phyloP scores from a whole-genome alignment of 92 coral and sea anemone genomes.

The Phymanthus crucifer region DNA sequence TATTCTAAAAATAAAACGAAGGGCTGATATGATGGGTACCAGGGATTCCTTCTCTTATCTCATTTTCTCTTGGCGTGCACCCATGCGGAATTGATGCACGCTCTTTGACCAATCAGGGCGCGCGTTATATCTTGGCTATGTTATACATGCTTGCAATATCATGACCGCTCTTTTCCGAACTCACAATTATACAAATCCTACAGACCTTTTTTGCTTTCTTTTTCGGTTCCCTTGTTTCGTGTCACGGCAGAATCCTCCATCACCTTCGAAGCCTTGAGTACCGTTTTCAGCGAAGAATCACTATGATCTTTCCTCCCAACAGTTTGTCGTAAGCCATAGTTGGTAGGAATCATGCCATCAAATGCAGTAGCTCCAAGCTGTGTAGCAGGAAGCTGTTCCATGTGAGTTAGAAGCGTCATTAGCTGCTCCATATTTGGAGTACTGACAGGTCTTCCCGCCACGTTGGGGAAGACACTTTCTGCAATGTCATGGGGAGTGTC shows the following conservation, averaged over 20 bases:
- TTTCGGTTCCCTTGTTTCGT: conserved; percentile 41
- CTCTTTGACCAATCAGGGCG: background rate
- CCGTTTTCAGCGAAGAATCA: conserved; percentile 24
- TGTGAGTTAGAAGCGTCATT: conserved; percentile 29
- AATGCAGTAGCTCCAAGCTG: conserved; percentile 20
- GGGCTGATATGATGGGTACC: too few relatives aligned
- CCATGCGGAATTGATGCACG: too few relatives aligned
- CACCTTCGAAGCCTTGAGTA: conserved; percentile 49
- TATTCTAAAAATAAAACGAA: too few relatives aligned
- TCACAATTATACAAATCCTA: too few relatives aligned
- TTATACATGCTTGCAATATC: too few relatives aligned
- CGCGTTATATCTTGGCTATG: too few relatives aligned
- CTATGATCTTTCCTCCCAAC: conserved; percentile 19
- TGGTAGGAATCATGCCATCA: conserved; percentile 31
- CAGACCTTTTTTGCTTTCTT: background rate
- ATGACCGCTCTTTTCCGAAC: too few relatives aligned
- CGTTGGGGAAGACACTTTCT: conserved; percentile 23
- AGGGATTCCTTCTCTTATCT: too few relatives aligned
- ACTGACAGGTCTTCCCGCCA: conserved; percentile 13
- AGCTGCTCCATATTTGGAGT: conserved; percentile 27
- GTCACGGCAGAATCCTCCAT: conserved; percentile 42
- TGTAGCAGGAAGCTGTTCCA: conserved; percentile 31
- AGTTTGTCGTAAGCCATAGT: conserved; percentile 26
- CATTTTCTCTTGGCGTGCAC: too few relatives aligned
- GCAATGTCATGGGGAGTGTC: conserved; percentile 6